phyloP scores from a whole-genome alignment of 2,888 invertebrate genomes.

The Cataglyphis altisquamis region DNA sequence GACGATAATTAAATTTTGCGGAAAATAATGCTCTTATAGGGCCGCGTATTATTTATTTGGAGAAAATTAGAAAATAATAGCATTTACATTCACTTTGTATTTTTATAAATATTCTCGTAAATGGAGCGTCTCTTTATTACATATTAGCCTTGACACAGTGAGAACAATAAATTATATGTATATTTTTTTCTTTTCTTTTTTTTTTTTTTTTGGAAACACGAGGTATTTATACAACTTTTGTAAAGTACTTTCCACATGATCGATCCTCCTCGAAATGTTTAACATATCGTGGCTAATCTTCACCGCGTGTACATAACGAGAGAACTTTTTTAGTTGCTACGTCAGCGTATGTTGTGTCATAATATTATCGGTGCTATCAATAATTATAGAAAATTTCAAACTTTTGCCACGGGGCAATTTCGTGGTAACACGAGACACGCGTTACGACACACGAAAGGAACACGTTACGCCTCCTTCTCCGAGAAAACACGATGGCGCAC shows the following conservation, averaged over 20 bases:
- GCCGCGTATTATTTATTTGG: neutral
- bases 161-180: neutral
- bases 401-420: neutral
- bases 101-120: constrained; percentile 29
- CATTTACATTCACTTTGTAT: constrained; percentile 12
- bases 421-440: constrained; percentile 15
- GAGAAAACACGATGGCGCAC: constrained; percentile 54
- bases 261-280: neutral
- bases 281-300: neutral
- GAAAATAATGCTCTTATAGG: neutral
- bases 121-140: constrained; percentile 1
- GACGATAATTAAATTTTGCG: neutral
- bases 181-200: neutral
- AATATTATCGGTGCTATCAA: constrained; percentile 40
- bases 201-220: neutral
- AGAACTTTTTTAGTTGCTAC: neutral
- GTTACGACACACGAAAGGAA: constrained; percentile 35
- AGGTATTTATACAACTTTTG: constrained; percentile 1
- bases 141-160: neutral
- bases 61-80: constrained; percentile 18
- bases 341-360: constrained; percentile 14
- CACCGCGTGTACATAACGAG: neutral
- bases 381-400: constrained; percentile 43
- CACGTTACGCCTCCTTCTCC: constrained; percentile 29
- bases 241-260: neutral